Percentiles rank a stretch among this genome's conserved stretches.
Conservation (phyloP, 2,113 vertebrate species). For the Sinocyclocheilus maitianheensis region DNA sequence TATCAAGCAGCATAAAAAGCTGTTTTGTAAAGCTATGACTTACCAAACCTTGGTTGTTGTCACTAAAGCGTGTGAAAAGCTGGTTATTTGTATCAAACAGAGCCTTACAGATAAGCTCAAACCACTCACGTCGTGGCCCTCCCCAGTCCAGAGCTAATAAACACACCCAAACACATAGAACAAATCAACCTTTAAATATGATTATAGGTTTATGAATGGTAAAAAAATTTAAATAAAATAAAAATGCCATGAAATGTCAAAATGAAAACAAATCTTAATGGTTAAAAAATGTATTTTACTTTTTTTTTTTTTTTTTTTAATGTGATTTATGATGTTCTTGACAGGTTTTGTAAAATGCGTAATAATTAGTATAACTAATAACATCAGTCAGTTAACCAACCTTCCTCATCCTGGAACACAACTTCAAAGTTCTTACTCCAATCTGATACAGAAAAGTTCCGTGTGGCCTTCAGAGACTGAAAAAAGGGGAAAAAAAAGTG, state of each 20-base stretch:
- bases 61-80: constrained; percentile 93
- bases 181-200: neutral
- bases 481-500: constrained; percentile 21
- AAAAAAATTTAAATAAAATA: no score
- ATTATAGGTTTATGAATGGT: neutral
- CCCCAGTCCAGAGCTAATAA: constrained; percentile 93
- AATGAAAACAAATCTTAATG: neutral
- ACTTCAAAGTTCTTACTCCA: constrained; percentile 99
- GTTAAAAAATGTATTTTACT: neutral
- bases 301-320: no score
- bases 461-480: constrained; percentile 92
- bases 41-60: constrained; percentile 96
- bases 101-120: constrained; percentile 93
- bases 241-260: neutral
- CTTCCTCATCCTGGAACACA: constrained; percentile 97
- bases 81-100: constrained; percentile 94
- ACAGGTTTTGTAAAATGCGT: neutral
- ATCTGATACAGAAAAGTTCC: constrained; percentile 97
- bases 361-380: neutral
- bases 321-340: neutral
- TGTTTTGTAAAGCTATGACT: constrained; percentile 43
- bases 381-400: constrained; percentile 69
- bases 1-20: neutral
- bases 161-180: neutral
- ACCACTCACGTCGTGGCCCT: constrained; percentile 96